Conservation (phyloP, 2,797 vertebrate genomes). For the Tapera naevia region DNA sequence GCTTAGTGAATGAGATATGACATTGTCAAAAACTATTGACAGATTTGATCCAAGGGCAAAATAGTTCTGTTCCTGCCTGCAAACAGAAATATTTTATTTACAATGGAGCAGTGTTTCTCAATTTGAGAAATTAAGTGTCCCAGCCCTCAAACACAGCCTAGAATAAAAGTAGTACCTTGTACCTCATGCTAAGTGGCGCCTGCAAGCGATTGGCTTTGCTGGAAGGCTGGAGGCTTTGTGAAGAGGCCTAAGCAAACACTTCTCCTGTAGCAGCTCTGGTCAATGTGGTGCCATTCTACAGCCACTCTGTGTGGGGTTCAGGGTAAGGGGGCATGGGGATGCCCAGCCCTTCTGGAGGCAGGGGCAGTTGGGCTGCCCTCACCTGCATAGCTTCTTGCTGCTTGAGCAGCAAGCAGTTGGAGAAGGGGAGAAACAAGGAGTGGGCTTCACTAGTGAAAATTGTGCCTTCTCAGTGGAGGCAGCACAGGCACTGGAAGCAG, state of each 20-base stretch:
- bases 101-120: neutral
- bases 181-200: neutral
- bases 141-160: neutral
- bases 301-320: fast-evolving
- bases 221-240: neutral
- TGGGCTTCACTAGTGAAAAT: neutral
- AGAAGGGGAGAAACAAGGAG: neutral
- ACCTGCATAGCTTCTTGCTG: fast-evolving
- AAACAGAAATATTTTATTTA: neutral
- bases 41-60: slow-evolving; percentile 47
- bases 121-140: neutral
- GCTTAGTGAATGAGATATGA: slow-evolving; percentile 31
- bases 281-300: fast-evolving
- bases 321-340: too few relatives aligned
- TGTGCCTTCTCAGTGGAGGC: neutral
- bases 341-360: neutral
- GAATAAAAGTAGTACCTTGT: neutral
- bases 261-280: neutral
- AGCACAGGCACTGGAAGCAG: fast-evolving
- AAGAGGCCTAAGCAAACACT: neutral
- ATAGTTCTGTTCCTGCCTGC: neutral
- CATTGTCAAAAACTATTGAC: slow-evolving; percentile 45
- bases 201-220: neutral
- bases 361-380: too few relatives aligned
- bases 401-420: neutral